These are phyloP conservation scores for Formica aserva DNA, from an alignment of 2,888 invertebrate species.

Conservation along the genomic window DNA sequence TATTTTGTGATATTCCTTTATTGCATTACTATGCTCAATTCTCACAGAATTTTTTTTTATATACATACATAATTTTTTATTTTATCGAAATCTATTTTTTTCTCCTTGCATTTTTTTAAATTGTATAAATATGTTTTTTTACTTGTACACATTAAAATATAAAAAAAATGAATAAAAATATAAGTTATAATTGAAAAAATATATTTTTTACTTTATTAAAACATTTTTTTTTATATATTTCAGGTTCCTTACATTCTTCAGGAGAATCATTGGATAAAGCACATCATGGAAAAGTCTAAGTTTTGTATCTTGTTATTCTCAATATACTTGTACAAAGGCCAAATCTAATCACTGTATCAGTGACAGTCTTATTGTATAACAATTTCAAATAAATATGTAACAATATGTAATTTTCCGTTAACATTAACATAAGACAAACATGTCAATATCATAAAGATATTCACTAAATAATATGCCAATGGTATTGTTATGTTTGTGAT, in stretches of 20 bases:
- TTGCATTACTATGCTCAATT: background rate
- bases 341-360: constrained; percentile 60
- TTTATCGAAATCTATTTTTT: constrained; percentile 9
- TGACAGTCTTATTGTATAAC: constrained; percentile 54
- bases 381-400: constrained; percentile 60
- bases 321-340: constrained; percentile 54
- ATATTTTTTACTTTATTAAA: background rate
- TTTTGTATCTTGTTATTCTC: constrained; percentile 73
- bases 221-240: constrained; percentile 55
- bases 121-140: constrained; percentile 16
- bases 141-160: background rate
- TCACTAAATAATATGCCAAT: constrained; percentile 10
- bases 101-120: background rate
- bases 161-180: background rate
- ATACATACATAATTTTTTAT: background rate
- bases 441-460: constrained; percentile 38
- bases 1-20: background rate
- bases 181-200: background rate
- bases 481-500: constrained; percentile 59
- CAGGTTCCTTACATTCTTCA: constrained; percentile 85
- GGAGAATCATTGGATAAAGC: constrained; percentile 84
- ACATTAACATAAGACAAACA: constrained; percentile 49
- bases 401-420: constrained; percentile 54
- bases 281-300: constrained; percentile 83
- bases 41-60: background rate